Evolutionary conservation across 2,797 vertebrate species (phyloP), one percentile per base, ranked within the genome.

Genomic region (Lepus townsendii): DNA sequence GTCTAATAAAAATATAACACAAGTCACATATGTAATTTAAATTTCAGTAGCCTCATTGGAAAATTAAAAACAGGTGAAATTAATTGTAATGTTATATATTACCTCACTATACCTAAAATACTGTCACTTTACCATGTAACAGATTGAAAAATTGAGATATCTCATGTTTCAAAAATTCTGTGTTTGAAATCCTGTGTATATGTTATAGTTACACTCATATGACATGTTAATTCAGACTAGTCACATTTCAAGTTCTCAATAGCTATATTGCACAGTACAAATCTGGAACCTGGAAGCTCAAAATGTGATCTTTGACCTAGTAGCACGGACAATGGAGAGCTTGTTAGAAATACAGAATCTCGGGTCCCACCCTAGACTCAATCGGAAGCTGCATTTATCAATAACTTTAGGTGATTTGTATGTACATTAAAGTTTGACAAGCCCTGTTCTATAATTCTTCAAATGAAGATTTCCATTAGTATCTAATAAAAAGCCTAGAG

Each of bases 341-440:
- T 82, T 85, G 9, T 65, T 91, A 88, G 57, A 89, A 52, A 88
- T 86, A 2, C 30, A 69, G 68, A 76, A 32, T 88, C 20, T 65
- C 20, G 47, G 72, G 35, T 69, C 50, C 50, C 2, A 63, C 16
- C 78, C 42, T 30, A 94, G 22, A 63, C 2, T 13, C 52, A 87
- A 50, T 90, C 42, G 75, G 9, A 94, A 79, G 91, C 17, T 68
- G 10, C 10, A 65, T 75, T 84, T 77, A 90, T 65, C 42, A 91
- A n/a, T 72, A 79, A 68, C 32, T 13, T 30, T 86, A 26, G 52
- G 5, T 24, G 30, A 95, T 62, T 60, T 57, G 2, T 79, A 52
- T 88, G 60, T 27, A 79, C 50, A 19, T 93, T 89, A 94, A 94
- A 71, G 19, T 88, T 84, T 82, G 63, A 90, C 42, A 86, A 52